Conservation (phyloP, 2,113 vertebrate genomes). For the Mastomys coucha region DNA sequence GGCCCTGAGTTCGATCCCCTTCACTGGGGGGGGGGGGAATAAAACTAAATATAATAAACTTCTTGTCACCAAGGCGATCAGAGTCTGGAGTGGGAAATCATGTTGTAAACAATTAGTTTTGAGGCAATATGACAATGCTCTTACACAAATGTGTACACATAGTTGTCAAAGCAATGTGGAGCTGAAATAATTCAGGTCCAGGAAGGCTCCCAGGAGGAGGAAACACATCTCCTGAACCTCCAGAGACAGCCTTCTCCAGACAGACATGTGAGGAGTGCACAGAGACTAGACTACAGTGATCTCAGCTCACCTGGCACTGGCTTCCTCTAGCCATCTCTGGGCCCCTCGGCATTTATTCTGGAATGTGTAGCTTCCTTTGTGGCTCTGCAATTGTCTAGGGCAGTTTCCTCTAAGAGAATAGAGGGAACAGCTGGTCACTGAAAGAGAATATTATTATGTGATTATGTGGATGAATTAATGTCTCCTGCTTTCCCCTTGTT, state of each 20-base stretch:
- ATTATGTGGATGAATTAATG: not conserved
- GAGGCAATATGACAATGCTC: not conserved
- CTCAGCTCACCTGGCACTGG: not conserved
- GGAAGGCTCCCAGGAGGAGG: not conserved
- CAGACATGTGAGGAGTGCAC: not conserved
- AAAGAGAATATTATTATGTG: not conserved
- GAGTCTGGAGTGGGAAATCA: not conserved
- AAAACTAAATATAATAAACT: not conserved
- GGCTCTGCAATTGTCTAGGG: not conserved
- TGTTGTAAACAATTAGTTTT: not conserved
- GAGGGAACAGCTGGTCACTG: not conserved
- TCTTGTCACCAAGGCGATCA: not conserved
- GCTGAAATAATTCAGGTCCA: not conserved
- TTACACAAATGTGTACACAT: not conserved
- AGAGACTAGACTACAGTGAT: not conserved
- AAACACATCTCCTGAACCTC: not conserved
- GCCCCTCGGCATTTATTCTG: not conserved
- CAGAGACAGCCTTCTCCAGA: not conserved
- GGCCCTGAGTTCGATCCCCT: not conserved
- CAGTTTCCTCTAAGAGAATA: conserved; percentile 3
- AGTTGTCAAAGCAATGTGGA: not conserved
- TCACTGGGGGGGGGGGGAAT: not conserved
- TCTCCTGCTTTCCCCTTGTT: not conserved
- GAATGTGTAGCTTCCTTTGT: not conserved
- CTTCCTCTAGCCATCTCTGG: not conserved